Conservation (phyloP, 2,113 vertebrate species). For the Polypterus bichir region DNA sequence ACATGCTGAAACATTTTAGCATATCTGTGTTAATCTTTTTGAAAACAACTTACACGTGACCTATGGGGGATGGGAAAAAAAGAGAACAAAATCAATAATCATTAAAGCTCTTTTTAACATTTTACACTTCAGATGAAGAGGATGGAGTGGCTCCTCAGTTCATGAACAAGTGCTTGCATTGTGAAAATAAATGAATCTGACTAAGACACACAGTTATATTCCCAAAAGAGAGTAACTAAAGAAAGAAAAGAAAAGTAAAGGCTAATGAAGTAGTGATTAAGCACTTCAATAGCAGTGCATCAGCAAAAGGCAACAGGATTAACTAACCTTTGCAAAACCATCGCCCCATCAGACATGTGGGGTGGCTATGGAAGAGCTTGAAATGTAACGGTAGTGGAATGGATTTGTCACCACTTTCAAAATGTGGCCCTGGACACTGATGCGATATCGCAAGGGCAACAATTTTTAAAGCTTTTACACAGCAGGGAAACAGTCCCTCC, state of each 20-base stretch:
- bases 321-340: slow-evolving; percentile 7
- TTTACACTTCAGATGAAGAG: no score
- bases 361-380: neutral
- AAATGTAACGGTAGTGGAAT: neutral
- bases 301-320: slow-evolving; percentile 6
- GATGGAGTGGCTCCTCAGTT: no score
- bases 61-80: no score
- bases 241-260: neutral
- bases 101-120: no score
- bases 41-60: no score
- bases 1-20: no score
- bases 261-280: slow-evolving; percentile 1
- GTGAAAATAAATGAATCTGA: no score
- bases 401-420: neutral
- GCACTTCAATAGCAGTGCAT: slow-evolving; percentile 3
- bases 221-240: no score
- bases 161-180: no score
- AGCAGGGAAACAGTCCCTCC: neutral
- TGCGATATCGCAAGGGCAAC: neutral
- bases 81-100: no score
- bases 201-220: no score
- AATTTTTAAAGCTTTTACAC: neutral
- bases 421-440: neutral
- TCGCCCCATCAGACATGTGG: slow-evolving; percentile 3
- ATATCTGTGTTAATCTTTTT: no score